Percentiles rank a stretch among this genome's conserved stretches.
phyloP scores from a whole-genome alignment of 1,140 invertebrate genomes.

The Lysiphlebus fabarum region DNA sequence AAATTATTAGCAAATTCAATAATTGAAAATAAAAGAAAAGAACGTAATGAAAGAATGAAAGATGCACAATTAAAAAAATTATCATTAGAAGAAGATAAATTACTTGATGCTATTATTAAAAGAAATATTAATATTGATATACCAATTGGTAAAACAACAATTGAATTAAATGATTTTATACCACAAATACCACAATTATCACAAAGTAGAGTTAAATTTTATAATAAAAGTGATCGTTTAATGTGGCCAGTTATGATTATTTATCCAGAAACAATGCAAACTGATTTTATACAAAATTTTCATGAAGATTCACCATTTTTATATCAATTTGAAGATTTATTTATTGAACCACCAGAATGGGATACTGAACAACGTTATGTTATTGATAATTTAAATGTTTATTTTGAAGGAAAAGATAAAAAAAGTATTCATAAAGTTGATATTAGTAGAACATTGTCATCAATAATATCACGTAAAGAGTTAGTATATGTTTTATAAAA shows the following conservation, averaged over 20 bases:
- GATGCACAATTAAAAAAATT: slow-evolving; percentile 58
- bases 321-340: slow-evolving; percentile 72
- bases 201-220: slow-evolving; percentile 60
- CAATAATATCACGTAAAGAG: slow-evolving; percentile 65
- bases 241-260: slow-evolving; percentile 80
- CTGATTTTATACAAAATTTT: slow-evolving; percentile 73
- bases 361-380: slow-evolving; percentile 71
- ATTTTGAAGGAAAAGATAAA: slow-evolving; percentile 73
- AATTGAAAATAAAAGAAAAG: slow-evolving; percentile 53
- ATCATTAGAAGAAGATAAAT: slow-evolving; percentile 57
- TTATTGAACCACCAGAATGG: slow-evolving; percentile 70
- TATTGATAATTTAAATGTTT: slow-evolving; percentile 67
- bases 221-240: slow-evolving; percentile 57
- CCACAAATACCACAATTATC: slow-evolving; percentile 63
- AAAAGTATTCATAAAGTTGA: slow-evolving; percentile 64
- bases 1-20: slow-evolving; percentile 62
- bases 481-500: no score
- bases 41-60: slow-evolving; percentile 63
- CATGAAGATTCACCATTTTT: slow-evolving; percentile 68
- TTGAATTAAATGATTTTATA: slow-evolving; percentile 59
- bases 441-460: slow-evolving; percentile 58
- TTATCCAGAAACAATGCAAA: slow-evolving; percentile 75
- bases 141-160: slow-evolving; percentile 35
- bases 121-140: slow-evolving; percentile 55
- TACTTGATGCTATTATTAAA: slow-evolving; percentile 58